These are phyloP conservation scores for Microctenopoma lineatum DNA, from an alignment of 2,797 vertebrate genomes.

Conservation along the genomic window DNA sequence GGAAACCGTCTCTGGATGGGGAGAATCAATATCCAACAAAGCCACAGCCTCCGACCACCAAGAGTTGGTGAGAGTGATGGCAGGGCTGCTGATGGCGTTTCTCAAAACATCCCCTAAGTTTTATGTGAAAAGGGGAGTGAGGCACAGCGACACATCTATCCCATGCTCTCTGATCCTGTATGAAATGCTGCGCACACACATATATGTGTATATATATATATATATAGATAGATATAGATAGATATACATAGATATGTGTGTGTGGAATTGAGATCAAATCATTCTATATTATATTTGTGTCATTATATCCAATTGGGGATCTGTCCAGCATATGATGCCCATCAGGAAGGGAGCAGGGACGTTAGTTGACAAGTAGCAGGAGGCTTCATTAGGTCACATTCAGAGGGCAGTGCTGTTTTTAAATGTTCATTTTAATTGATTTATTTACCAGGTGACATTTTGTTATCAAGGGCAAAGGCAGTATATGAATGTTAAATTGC, in stretches of 20 bases:
- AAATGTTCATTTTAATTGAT: constrained; percentile 60
- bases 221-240: not conserved
- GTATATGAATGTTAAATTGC: constrained; percentile 48
- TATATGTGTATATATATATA: not conserved
- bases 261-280: constrained; percentile 52
- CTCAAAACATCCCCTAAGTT: constrained; percentile 71
- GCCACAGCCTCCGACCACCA: constrained; percentile 82
- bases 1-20: constrained; percentile 85
- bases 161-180: constrained; percentile 58
- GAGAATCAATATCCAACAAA: constrained; percentile 86
- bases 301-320: constrained; percentile 57
- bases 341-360: constrained; percentile 33
- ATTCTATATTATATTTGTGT: constrained; percentile 62
- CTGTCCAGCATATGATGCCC: constrained; percentile 42
- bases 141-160: constrained; percentile 45
- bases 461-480: constrained; percentile 37
- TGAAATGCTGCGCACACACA: constrained; percentile 64
- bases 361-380: constrained; percentile 52
- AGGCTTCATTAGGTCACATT: constrained; percentile 49
- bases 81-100: constrained; percentile 76
- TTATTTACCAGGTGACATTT: constrained; percentile 57
- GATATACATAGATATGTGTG: constrained; percentile 11
- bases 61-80: constrained; percentile 82
- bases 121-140: constrained; percentile 32
- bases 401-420: constrained; percentile 49